Evolutionary conservation across 1,140 invertebrate genomes (phyloP).

Genomic region (Scaptomyza graminum): DNA sequence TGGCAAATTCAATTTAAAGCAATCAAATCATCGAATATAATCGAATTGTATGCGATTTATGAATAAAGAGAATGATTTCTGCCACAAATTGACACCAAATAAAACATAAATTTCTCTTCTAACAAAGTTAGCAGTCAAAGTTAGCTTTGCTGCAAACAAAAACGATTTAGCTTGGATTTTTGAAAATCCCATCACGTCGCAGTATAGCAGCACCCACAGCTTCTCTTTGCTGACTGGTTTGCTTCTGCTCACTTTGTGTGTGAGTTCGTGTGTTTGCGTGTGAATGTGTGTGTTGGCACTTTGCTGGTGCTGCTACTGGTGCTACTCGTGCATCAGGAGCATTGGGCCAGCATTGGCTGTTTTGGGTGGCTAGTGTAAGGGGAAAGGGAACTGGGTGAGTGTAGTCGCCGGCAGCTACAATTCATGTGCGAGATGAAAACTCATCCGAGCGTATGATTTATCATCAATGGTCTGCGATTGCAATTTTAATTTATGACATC

Average conservation of each 20-base stretch:
- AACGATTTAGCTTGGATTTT: slow-evolving; percentile 62
- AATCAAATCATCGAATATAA: slow-evolving; percentile 61
- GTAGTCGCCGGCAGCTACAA: slow-evolving; percentile 56
- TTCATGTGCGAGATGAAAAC: slow-evolving; percentile 65
- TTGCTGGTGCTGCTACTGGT: slow-evolving; percentile 4
- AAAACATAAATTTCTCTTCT: slow-evolving; percentile 64
- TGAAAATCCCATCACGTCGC: slow-evolving; percentile 68
- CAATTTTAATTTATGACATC: slow-evolving; percentile 67
- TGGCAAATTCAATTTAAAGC: slow-evolving; percentile 53
- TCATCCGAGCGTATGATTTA: slow-evolving; percentile 63
- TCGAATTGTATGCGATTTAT: slow-evolving; percentile 58
- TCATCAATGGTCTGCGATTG: slow-evolving; percentile 64
- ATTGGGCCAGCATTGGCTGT: slow-evolving; percentile 9
- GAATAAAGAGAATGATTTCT: slow-evolving; percentile 58
- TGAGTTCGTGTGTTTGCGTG: slow-evolving; percentile 13
- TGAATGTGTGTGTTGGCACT: neutral
- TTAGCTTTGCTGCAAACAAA: slow-evolving; percentile 58
- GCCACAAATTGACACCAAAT: slow-evolving; percentile 65
- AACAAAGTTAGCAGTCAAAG: slow-evolving; percentile 65
- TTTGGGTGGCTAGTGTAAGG: neutral
- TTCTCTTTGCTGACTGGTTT: slow-evolving; percentile 12
- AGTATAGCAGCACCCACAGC: slow-evolving; percentile 46
- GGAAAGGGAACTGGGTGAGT: neutral
- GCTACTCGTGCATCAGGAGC: slow-evolving; percentile 27
- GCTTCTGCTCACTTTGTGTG: neutral